Evolutionary conservation across 1,140 invertebrate species (phyloP), one percentile per base, ranked within the genome.

Genomic region (Drosophila jambulina): DNA sequence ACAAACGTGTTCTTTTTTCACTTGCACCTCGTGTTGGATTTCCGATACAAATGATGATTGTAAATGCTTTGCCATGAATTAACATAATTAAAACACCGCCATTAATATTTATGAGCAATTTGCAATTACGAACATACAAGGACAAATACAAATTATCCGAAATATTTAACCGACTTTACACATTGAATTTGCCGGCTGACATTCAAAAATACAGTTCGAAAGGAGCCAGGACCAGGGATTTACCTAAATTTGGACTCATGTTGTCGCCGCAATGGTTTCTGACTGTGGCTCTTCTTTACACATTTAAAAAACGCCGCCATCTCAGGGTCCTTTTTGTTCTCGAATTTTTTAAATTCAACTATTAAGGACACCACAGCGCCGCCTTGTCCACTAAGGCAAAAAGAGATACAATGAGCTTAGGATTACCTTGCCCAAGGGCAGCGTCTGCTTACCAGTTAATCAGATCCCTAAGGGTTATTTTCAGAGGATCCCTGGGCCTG

Each of bases 331-430:
- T 99, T 98, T 92, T 99, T 98, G 1, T 96, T 96, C 97, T 97
- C 99, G 94, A 99, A 99, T 46, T 98, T 98, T 93, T 99, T 97
- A 70, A 99, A 95, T 94, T 99, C 98, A 83, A 98, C 97, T 69
- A 99, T 94, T 92, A 99, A 98, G 88, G 97, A 98, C 13, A 99
- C 95, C 65, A 99, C 97, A 7, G 97, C 98, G 83, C 98, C 97
- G 3, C 98, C 98, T 93, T 98, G 97, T 0, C 98, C 97, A 94
- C 97, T 97, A 57, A 36, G 74, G 43, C 8, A 2, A 45, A 2
- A 27, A 23, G n/a, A 42, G 13, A 6, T 12, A 49, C 10, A 40
- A 42, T 32, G 4, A n/a, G 8, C 13, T 17, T 10, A 21, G 13
- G 15, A 32, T 38, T 10, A 34, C 15, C 23, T 29, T 34, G 25